phyloP scores from a whole-genome alignment of 2,888 invertebrate species.

The Calephelis perditalis region DNA sequence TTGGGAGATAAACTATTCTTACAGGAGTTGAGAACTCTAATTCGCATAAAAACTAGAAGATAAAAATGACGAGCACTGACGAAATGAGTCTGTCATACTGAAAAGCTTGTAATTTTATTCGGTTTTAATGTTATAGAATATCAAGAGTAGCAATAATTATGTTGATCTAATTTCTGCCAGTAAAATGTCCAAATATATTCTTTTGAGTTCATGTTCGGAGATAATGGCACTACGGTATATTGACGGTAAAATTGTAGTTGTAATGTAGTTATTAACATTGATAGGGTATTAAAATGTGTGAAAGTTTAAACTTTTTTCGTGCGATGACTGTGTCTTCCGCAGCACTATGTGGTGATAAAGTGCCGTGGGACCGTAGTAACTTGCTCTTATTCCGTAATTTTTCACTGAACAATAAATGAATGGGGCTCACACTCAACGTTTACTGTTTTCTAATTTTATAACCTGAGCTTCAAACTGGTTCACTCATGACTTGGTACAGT shows the following conservation, averaged over 20 bases:
- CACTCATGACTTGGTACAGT: neutral
- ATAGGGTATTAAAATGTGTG: slow-evolving; percentile 14
- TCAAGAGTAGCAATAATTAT: too few relatives aligned
- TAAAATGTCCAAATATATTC: too few relatives aligned
- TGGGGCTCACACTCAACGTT: slow-evolving; percentile 14
- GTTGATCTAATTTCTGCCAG: too few relatives aligned
- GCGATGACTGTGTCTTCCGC: slow-evolving; percentile 21
- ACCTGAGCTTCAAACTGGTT: neutral
- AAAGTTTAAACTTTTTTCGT: slow-evolving; percentile 14
- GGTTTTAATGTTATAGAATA: too few relatives aligned
- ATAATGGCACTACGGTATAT: too few relatives aligned
- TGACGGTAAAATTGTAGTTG: neutral
- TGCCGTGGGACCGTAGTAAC: slow-evolving; percentile 23
- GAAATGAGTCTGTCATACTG: too few relatives aligned
- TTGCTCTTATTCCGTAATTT: slow-evolving; percentile 17
- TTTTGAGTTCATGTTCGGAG: too few relatives aligned
- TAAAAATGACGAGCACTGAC: too few relatives aligned
- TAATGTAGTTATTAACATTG: slow-evolving; percentile 7
- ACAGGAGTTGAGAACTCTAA: too few relatives aligned
- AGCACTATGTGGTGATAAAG: slow-evolving; percentile 11
- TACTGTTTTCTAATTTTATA: slow-evolving; percentile 17
- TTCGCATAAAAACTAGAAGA: too few relatives aligned
- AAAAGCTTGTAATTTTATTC: too few relatives aligned
- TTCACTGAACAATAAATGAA: slow-evolving; percentile 12
- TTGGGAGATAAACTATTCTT: too few relatives aligned